Base-by-base conservation (phyloP, 2,113 vertebrate species). In the Lipophrys pholis region DNA sequence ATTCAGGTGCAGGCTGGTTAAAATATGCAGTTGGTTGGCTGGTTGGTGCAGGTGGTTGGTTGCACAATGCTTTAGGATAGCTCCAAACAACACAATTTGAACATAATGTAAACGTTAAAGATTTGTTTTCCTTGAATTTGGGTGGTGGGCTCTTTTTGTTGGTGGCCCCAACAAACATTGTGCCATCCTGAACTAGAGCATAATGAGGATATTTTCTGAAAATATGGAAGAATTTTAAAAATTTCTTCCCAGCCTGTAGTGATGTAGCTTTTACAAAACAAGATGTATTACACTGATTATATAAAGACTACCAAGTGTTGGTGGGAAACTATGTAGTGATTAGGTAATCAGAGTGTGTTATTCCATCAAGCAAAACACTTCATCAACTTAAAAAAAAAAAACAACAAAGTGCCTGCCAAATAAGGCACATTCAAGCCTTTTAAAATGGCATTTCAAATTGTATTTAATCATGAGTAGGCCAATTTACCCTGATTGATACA, bases 271-370 rank as follows among this genome's bases (percentile, higher is more conserved):
- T 30, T 30, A 30, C 11, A 58, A 62, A 62, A 38, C 11, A 65
- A 17, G 14, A 12, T 12, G 8, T 54, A 41, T 58, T 63, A 52
- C 11, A 45, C 38, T 63, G 48, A 54, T 55, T 57, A 42, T 68
- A 10, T 9, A 35, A 48, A 10, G 7, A 38, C 49, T 59, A 52
- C 39, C 16, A 58, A 78, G 11, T 54, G 75, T 35, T 73, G 45
- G 16, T 35, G 38, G 49, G 50, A 63, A 73, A 30, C 21, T 60
- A 30, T 8, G 21, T 36, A 14, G 42, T 43, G 35, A 58, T 51
- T 59, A 59, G 60, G 65, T 64, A 36, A 69, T 73, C 21, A 69
- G 45, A 57, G 43, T 6, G 5, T 43, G 9, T 79, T 68, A 42
- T 45, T 17, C 45, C 21, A 63, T 64, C 52, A 59, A 55, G 48